These are phyloP conservation scores for Anisognathus igniventris DNA, from an alignment of 2,797 vertebrate species.

Conservation along the genomic window DNA sequence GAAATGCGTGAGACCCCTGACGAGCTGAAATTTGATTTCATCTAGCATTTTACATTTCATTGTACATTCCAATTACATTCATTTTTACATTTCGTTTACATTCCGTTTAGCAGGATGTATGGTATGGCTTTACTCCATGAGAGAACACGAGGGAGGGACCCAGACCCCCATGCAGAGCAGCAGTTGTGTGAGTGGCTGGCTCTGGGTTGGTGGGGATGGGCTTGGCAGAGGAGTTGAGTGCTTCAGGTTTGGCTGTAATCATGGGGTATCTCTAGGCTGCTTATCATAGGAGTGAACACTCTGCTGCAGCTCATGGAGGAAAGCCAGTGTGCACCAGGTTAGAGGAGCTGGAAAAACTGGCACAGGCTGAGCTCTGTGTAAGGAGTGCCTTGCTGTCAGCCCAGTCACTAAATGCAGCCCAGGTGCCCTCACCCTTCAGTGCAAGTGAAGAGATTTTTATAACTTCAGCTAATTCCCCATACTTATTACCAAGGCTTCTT, in stretches of 20 bases:
- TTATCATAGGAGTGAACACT: neutral
- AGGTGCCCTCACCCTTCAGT: neutral
- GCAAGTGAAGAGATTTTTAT: neutral
- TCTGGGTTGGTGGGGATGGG: neutral
- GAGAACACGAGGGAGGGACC: accelerated
- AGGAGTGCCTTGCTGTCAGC: neutral
- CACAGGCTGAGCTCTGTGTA: neutral
- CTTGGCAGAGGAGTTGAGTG: neutral
- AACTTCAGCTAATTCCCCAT: neutral
- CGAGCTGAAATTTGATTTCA: neutral
- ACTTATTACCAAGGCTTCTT: neutral
- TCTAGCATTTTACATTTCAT: neutral
- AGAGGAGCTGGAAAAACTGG: constrained; percentile 1
- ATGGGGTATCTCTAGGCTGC: neutral
- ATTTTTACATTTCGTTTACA: neutral
- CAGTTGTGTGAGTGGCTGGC: neutral
- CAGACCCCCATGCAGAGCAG: neutral
- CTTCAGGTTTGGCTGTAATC: neutral
- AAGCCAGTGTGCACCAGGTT: neutral
- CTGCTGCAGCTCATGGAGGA: neutral
- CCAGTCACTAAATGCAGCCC: neutral
- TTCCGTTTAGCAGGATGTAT: neutral
- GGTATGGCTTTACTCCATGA: accelerated
- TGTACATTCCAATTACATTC: neutral
- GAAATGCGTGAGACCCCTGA: neutral